phyloP scores from a whole-genome alignment of 2,113 vertebrate species.

The Plecotus auritus region DNA sequence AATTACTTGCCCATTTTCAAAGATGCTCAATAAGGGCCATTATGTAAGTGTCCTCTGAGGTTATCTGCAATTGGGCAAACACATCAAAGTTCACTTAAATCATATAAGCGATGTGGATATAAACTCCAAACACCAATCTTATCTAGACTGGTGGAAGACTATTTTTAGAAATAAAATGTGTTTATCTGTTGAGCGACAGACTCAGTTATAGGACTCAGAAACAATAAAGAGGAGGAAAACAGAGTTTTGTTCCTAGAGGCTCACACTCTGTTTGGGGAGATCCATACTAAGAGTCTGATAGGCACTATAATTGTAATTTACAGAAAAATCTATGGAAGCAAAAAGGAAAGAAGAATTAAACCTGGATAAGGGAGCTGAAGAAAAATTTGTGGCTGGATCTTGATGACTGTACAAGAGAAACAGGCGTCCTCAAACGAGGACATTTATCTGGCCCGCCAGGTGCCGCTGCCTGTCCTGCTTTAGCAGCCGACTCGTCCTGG shows the following conservation, averaged over 20 bases:
- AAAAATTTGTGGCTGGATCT: not conserved
- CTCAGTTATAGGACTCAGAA: not conserved
- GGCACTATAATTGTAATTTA: not conserved
- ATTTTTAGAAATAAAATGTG: constrained; percentile 6
- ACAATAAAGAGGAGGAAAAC: not conserved
- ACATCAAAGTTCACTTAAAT: constrained; percentile 2
- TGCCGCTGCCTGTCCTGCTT: too few species aligned
- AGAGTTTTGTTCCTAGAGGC: not conserved
- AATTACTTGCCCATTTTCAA: not conserved
- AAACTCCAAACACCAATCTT: constrained; percentile 23
- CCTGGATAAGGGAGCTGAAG: not conserved
- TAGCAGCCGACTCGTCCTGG: too few species aligned
- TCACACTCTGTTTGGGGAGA: not conserved
- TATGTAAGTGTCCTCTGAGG: not conserved
- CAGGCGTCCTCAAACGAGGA: too few species aligned
- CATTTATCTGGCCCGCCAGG: too few species aligned
- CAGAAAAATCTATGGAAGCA: not conserved
- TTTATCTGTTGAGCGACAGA: not conserved
- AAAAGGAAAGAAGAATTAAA: not conserved
- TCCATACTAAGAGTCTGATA: not conserved
- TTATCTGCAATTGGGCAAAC: not conserved
- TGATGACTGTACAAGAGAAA: not conserved
- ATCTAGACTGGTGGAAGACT: not conserved
- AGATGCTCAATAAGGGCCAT: not conserved
- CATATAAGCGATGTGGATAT: not conserved